Base-by-base conservation (phyloP, 64 coral and sea anemone species). In the Montipora efflorescens region DNA sequence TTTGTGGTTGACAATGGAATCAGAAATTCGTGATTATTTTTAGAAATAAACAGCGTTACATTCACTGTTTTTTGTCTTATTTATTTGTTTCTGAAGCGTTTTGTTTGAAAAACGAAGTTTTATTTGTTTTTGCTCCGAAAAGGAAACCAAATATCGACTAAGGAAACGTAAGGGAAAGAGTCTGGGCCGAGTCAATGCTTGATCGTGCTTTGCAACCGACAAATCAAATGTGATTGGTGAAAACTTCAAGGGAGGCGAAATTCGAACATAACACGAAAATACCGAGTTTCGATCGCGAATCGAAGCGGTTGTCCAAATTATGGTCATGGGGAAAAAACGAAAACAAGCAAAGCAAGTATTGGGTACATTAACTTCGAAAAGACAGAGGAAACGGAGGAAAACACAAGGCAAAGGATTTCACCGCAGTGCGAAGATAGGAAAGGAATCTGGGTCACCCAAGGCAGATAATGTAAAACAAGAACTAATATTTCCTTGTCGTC, bases 321-420 rank as follows among this genome's bases (percentile, higher is more conserved):
- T 16, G 15, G 45, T 47, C 68, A 86, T 86, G 82, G 82, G 64
- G 19, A 48, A 16, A 13, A 86, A 86, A 20, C 48, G 82, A 86
- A 86, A 86, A 50, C 82, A 86, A 67, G 5, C 64, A 4, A 86
- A 86, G 64, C 82, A 86, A 71, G 50, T 47, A 18, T 25, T 45
- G 82, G 16, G 67, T 12, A 20, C 47, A 21, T 20, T 66, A 86
- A 70, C 7, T 70, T 73, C 82, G n/a, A 10, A 43, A 45, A 72
- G 68, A 72, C 82, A 86, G 82, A 86, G 20, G 68, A 86, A 86
- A 47, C 21, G 47, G 18, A 7, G 62, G 28, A 86, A 86, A 86
- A 51, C n/a, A 21, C 62, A 44, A 12, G 64, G 82, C 8, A 49
- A 86, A 14, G 66, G 62, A 22, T 72, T 86, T 50, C 73, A 71